Percentiles rank a stretch among this genome's conserved stretches.
Conservation (phyloP, 1,140 invertebrate genomes). For the Subanguina moxae region DNA sequence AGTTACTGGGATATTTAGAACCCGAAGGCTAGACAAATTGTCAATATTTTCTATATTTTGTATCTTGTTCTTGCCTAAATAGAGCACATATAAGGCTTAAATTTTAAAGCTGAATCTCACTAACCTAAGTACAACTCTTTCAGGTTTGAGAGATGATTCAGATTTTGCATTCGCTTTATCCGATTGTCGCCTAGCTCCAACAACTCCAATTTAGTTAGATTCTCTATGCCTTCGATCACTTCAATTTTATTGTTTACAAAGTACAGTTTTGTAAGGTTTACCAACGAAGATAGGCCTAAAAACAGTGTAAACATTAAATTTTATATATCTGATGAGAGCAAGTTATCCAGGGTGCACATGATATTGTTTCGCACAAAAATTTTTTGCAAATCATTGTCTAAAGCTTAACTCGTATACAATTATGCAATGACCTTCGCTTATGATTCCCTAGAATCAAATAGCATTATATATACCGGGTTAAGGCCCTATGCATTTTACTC, state of each 20-base stretch:
- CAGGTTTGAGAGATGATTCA: neutral
- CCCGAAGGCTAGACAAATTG: conserved; percentile 6
- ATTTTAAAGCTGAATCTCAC: no score
- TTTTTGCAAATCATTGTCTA: conserved; percentile 28
- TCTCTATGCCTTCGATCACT: conserved; percentile 82
- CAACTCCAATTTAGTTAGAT: conserved; percentile 72
- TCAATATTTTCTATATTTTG: conserved; percentile 53
- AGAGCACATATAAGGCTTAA: no score
- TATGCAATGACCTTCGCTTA: no score
- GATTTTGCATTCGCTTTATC: neutral
- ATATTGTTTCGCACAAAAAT: no score
- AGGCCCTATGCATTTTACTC: no score
- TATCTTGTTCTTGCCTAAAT: conserved; percentile 65
- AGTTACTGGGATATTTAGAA: conserved; percentile 2
- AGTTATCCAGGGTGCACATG: no score
- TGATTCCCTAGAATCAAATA: no score
- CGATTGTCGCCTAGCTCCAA: conserved; percentile 88
- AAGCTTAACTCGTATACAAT: no score
- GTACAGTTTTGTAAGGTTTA: conserved; percentile 80
- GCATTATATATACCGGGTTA: no score
- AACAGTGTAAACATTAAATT: no score
- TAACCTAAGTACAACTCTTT: neutral
- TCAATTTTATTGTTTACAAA: conserved; percentile 86
- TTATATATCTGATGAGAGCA: no score
- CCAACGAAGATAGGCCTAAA: conserved; percentile 74